Evolutionary conservation across 2,888 invertebrate genomes (phyloP), one percentile per base, ranked within the genome.

Genomic region (Notocelia uddmanniana): DNA sequence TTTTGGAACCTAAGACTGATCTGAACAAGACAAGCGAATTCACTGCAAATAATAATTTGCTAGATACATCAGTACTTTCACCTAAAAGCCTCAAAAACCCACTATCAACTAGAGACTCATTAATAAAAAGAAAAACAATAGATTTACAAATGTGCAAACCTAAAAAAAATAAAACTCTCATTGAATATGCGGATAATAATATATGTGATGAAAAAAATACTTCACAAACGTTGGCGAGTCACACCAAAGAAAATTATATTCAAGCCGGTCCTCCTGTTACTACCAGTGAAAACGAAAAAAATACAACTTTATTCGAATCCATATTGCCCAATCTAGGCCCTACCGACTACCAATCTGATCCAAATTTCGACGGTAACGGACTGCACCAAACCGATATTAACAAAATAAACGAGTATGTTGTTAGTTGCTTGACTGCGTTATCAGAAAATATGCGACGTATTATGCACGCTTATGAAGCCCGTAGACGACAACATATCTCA

Each of bases 401-500:
- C 10, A 57, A 45, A 54, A n/a, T 66, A 11, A 37, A 18, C 2
- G 18, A 41, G 9, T 21, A 18, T 15, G 21, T 58, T 18, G 31
- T 18, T 10, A 55, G 3, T 13, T 5, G 41, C 15, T 34, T 69
- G 23, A 6, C 18, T 1, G 15, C 34, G 13, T 6, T 72, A 19
- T 55, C 72, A 0, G 72, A 72, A 37, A 23, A 57, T 31, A 57
- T 72, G 72, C 19, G 62, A 41, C 26, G 21, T 19, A 50, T 72
- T 19, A 62, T 72, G 68, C 60, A 72, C 37, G 72, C 60, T 18
- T 67, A 26, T 54, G 11, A 0, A 0, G 26, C 48, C 19, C 55
- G 68, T 48, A 66, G 11, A 52, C 41, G 55, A 11, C 23, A 41
- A 18, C 55, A 69, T 11, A 64, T 59, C n/a, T n/a, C 57, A 18